Conservation (phyloP, 2,888 invertebrate species). For the Gari tellinella region DNA sequence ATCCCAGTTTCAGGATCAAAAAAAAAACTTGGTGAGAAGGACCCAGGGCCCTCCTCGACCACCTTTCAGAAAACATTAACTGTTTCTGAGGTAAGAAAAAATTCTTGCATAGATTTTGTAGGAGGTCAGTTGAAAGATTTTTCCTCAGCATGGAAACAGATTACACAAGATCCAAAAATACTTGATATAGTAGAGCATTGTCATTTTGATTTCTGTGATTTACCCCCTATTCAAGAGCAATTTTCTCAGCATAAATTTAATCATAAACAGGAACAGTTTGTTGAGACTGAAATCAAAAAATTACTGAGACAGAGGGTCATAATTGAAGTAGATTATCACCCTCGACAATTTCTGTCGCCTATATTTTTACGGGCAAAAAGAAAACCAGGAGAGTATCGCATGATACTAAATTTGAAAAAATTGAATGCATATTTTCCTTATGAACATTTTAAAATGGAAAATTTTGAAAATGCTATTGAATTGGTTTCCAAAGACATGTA, state of each 20-base stretch:
- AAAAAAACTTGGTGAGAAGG: constrained; percentile 5
- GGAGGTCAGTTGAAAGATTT: constrained; percentile 9
- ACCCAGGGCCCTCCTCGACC: not conserved
- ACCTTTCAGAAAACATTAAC: not conserved
- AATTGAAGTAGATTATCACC: constrained; percentile 1
- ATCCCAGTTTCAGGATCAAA: not conserved
- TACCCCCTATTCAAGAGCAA: not conserved
- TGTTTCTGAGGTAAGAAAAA: not conserved
- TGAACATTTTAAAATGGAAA: constrained; percentile 58
- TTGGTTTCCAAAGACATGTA: constrained; percentile 36
- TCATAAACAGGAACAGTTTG: not conserved
- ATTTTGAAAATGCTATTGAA: constrained; percentile 46
- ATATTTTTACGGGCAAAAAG: constrained; percentile 39
- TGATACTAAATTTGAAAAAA: constrained; percentile 50
- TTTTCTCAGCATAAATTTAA: constrained; percentile 14
- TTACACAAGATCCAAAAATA: constrained; percentile 4
- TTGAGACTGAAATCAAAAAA: constrained; percentile 12
- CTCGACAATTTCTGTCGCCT: constrained; percentile 11
- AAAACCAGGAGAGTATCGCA: constrained; percentile 39
- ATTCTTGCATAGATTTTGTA: not conserved
- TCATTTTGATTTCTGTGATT: constrained; percentile 12
- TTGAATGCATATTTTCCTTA: constrained; percentile 42
- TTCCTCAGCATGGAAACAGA: constrained; percentile 6
- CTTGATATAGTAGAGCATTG: constrained; percentile 16
- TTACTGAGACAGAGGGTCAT: constrained; percentile 2